Percentiles rank a stretch among this genome's conserved stretches.
These are phyloP conservation scores for Octonoba sinensis DNA, from an alignment of 2,888 invertebrate species.

Conservation along the genomic window DNA sequence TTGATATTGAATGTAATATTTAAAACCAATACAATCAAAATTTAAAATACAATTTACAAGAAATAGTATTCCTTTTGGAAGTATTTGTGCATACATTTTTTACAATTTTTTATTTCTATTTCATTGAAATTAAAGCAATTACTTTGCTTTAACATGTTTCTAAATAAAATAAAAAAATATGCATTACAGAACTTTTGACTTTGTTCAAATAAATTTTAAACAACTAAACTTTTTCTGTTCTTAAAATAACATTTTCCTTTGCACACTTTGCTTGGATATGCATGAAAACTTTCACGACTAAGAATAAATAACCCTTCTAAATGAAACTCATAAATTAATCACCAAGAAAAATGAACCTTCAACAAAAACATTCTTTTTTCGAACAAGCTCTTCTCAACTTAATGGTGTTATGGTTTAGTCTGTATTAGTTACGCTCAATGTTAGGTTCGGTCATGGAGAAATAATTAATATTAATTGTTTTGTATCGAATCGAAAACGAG, in stretches of 20 bases:
- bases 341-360: slow-evolving; percentile 51
- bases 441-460: slow-evolving; percentile 40
- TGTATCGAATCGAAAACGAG: slow-evolving; percentile 54
- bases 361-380: slow-evolving; percentile 23
- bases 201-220: too few species aligned
- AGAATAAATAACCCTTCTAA: slow-evolving; percentile 56
- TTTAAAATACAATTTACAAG: too few species aligned
- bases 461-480: slow-evolving; percentile 60
- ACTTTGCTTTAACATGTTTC: too few species aligned
- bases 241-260: slow-evolving; percentile 12
- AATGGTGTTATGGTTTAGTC: slow-evolving; percentile 55
- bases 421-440: slow-evolving; percentile 36
- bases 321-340: slow-evolving; percentile 54
- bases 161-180: too few species aligned
- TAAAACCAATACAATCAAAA: too few species aligned
- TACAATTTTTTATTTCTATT: too few species aligned
- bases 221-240: too few species aligned
- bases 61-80: too few species aligned
- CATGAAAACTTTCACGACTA: slow-evolving; percentile 26
- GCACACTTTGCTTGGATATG: slow-evolving; percentile 27
- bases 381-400: slow-evolving; percentile 21
- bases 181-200: too few species aligned
- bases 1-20: too few species aligned
- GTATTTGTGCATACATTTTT: too few species aligned
- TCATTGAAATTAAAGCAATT: too few species aligned